Conservation (phyloP, 2,113 vertebrate species). For the Sylvilagus bachmani region DNA sequence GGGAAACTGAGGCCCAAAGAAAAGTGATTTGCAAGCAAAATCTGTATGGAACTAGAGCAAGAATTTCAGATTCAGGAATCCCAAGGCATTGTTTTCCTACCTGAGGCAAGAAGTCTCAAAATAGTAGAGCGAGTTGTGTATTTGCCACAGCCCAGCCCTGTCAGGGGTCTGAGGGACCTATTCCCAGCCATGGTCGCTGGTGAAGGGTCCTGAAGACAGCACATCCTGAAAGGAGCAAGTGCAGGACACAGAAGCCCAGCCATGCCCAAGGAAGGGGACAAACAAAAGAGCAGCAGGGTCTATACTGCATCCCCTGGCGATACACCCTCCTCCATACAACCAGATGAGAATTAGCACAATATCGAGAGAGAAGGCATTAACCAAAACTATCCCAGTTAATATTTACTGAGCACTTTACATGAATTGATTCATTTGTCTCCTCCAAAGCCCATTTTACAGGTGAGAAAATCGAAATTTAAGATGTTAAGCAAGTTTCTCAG, state of each 20-base stretch:
- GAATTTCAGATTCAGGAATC: background rate
- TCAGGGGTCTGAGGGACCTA: accelerated
- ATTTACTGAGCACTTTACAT: background rate
- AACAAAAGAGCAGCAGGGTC: background rate
- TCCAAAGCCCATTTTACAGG: constrained; percentile 39
- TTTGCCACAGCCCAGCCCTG: background rate
- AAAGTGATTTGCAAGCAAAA: background rate
- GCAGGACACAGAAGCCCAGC: background rate
- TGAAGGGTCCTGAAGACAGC: background rate
- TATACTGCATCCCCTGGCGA: background rate
- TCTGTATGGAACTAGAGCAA: background rate
- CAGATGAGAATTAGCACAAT: background rate
- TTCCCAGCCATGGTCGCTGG: background rate
- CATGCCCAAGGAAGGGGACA: background rate
- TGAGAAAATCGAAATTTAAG: constrained; percentile 22
- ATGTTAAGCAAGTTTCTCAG: background rate
- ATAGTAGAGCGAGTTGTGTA: background rate
- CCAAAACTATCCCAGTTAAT: background rate
- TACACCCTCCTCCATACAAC: background rate
- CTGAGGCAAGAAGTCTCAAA: background rate
- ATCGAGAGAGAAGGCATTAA: background rate
- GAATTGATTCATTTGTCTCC: background rate
- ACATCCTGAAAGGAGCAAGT: background rate
- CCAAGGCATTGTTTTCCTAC: background rate
- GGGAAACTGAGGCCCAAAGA: constrained; percentile 33